phyloP scores from a whole-genome alignment of 2,113 vertebrate genomes.

The Gracilinanus agilis region DNA sequence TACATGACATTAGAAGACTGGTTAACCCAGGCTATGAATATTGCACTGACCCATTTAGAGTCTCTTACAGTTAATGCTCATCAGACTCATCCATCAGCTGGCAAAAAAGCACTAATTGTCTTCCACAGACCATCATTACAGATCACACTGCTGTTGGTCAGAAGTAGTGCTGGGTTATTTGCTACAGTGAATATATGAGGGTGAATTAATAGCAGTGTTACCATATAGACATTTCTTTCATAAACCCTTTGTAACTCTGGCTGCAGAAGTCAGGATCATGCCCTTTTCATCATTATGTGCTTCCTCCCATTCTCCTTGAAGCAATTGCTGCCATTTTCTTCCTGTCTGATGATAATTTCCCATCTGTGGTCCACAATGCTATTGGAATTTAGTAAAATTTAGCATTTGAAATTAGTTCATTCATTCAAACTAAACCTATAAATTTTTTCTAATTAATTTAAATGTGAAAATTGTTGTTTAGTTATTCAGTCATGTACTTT shows the following conservation, averaged over 20 bases:
- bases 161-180: slow-evolving; percentile 89
- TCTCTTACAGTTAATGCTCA: slow-evolving; percentile 85
- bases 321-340: slow-evolving; percentile 65
- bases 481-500: no score
- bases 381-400: slow-evolving; percentile 77
- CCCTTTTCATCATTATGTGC: slow-evolving; percentile 89
- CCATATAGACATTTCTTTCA: slow-evolving; percentile 91
- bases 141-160: slow-evolving; percentile 83
- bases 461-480: slow-evolving; percentile 65
- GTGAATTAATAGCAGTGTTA: slow-evolving; percentile 87
- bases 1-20: no score
- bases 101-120: slow-evolving; percentile 85
- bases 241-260: slow-evolving; percentile 88
- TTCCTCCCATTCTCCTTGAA: slow-evolving; percentile 80
- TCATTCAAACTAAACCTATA: slow-evolving; percentile 73
- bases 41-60: slow-evolving; percentile 85
- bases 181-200: slow-evolving; percentile 88
- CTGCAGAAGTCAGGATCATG: slow-evolving; percentile 91
- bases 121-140: slow-evolving; percentile 85
- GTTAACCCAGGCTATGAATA: neutral
- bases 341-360: slow-evolving; percentile 73
- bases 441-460: slow-evolving; percentile 62
- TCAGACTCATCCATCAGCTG: slow-evolving; percentile 87
- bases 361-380: slow-evolving; percentile 71
- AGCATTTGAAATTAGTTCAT: slow-evolving; percentile 57